Evolutionary conservation across 2,113 vertebrate genomes (phyloP).

Genomic region (Raphicerus campestris): DNA sequence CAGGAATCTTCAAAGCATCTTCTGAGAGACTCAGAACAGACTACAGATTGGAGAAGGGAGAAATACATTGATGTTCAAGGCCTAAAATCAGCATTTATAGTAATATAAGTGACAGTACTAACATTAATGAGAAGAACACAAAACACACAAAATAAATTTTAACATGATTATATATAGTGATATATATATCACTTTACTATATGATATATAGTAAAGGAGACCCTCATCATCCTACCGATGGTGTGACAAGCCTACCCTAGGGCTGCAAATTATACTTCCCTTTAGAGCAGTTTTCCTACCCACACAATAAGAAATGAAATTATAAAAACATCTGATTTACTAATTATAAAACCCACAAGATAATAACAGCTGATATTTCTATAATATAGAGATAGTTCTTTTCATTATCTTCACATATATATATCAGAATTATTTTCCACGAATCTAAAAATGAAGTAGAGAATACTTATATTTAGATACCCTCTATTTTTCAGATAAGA

Average conservation of each 20-base stretch:
- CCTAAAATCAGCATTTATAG: background rate
- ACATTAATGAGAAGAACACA: background rate
- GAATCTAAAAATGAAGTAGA: background rate
- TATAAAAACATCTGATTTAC: constrained; percentile 14
- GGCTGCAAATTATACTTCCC: background rate
- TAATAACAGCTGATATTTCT: background rate
- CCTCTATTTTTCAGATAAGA: background rate
- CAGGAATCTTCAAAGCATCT: constrained; percentile 74
- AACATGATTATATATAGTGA: background rate
- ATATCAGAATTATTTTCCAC: constrained; percentile 4
- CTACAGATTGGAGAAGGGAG: constrained; percentile 77
- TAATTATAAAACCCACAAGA: background rate
- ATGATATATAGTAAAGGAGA: background rate
- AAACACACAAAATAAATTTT: background rate
- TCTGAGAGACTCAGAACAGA: constrained; percentile 80
- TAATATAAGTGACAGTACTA: background rate
- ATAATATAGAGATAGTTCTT: background rate
- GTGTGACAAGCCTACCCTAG: background rate
- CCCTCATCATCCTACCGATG: background rate
- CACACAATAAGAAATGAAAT: background rate
- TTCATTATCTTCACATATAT: background rate
- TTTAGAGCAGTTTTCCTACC: background rate
- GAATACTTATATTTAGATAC: background rate
- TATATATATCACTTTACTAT: too few relatives aligned
- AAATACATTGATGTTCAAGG: background rate